Conservation (phyloP, 2,888 invertebrate genomes). For the Molorchus minor region DNA sequence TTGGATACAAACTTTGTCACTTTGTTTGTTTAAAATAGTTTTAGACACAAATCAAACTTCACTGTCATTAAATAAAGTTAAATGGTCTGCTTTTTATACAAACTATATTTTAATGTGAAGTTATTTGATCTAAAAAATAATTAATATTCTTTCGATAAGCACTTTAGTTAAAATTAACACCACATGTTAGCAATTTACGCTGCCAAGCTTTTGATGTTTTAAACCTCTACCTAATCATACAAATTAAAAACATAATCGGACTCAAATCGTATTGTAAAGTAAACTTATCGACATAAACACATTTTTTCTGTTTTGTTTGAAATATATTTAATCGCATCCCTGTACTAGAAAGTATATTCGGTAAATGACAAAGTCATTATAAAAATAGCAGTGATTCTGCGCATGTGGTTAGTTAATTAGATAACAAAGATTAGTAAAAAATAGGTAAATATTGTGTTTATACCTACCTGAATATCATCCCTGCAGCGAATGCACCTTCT, state of each 20-base stretch:
- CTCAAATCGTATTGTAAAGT: background rate
- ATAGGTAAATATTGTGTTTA: conserved; percentile 22
- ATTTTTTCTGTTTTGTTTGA: conserved; percentile 12
- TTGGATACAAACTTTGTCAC: too few species aligned
- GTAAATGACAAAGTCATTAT: background rate
- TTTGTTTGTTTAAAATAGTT: too few species aligned
- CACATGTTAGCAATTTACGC: too few species aligned
- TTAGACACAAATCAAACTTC: too few species aligned
- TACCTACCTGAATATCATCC: conserved; percentile 90
- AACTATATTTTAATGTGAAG: too few species aligned
- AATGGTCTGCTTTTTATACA: too few species aligned
- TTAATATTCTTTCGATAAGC: too few species aligned
- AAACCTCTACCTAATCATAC: background rate
- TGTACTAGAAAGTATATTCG: background rate
- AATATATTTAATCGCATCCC: background rate
- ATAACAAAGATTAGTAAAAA: too few species aligned
- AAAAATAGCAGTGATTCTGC: background rate
- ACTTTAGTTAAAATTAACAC: too few species aligned
- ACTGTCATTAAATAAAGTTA: too few species aligned
- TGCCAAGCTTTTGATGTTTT: background rate
- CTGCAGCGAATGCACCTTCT: conserved; percentile 94
- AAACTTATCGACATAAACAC: background rate
- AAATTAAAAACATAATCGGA: background rate
- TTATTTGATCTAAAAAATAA: too few species aligned
- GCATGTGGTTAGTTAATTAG: too few species aligned